phyloP scores from a whole-genome alignment of 2,113 vertebrate species.

The Actenoides hombroni region DNA sequence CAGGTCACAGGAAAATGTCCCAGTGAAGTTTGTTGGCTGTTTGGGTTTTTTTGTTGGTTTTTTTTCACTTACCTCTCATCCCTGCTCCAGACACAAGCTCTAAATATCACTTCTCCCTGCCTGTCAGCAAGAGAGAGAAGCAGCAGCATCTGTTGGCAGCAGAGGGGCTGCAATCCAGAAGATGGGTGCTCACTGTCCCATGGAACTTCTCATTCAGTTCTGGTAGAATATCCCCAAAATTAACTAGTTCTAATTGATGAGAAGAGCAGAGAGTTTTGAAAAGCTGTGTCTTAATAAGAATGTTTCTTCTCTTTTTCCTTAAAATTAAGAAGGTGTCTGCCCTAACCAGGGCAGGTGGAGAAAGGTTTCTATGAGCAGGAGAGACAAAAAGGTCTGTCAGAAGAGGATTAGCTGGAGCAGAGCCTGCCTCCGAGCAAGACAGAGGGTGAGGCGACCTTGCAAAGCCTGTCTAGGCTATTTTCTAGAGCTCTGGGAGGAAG shows the following conservation, averaged over 20 bases:
- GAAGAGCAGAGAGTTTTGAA: background rate
- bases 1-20: background rate
- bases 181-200: background rate
- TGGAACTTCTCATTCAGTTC: background rate
- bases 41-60: no score
- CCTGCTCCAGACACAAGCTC: background rate
- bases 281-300: background rate
- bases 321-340: background rate
- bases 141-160: background rate
- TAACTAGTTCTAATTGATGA: background rate
- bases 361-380: background rate
- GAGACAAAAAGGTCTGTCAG: conserved; percentile 21
- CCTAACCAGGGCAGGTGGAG: background rate
- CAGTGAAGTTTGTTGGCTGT: background rate
- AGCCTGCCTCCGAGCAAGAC: background rate
- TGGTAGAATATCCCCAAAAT: background rate
- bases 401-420: conserved; percentile 11
- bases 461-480: conserved; percentile 26
- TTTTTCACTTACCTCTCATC: background rate
- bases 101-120: background rate
- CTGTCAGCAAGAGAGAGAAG: background rate
- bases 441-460: conserved; percentile 18
- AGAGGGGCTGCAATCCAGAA: background rate
- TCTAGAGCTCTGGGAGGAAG: background rate
- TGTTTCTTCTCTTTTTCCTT: background rate